These are phyloP conservation scores for Zygogramma bicolorata DNA, from an alignment of 2,888 invertebrate genomes.

Conservation along the genomic window DNA sequence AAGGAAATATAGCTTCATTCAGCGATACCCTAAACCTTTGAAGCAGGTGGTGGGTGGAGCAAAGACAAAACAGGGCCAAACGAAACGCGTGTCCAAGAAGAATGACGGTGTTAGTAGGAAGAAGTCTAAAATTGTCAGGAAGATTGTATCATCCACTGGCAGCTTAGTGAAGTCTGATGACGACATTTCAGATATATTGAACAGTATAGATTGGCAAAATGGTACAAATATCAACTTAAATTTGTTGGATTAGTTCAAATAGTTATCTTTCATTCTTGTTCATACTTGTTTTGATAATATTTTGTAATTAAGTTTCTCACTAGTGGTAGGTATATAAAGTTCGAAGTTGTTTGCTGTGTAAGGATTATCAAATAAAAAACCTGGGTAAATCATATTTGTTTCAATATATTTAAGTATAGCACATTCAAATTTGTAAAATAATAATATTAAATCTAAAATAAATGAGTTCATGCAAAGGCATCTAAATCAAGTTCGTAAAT, in stretches of 20 bases:
- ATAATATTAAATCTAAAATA: slow-evolving; percentile 10
- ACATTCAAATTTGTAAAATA: slow-evolving; percentile 33
- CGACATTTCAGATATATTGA: slow-evolving; percentile 18
- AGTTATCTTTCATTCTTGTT: not conserved
- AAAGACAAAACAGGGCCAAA: not conserved
- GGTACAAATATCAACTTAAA: slow-evolving; percentile 16
- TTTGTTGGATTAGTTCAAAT: slow-evolving; percentile 15
- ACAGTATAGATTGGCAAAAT: slow-evolving; percentile 10
- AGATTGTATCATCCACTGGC: not conserved
- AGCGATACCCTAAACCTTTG: slow-evolving; percentile 40
- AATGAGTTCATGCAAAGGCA: slow-evolving; percentile 1
- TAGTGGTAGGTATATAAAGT: too few species aligned
- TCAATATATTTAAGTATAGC: slow-evolving; percentile 27
- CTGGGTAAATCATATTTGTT: not conserved
- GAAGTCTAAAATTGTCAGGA: not conserved
- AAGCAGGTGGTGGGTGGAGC: not conserved
- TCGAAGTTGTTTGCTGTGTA: not conserved
- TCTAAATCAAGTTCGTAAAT: not conserved
- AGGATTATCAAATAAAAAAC: not conserved
- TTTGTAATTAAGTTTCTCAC: not conserved
- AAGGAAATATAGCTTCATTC: slow-evolving; percentile 45
- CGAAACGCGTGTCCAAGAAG: not conserved
- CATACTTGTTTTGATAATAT: not conserved
- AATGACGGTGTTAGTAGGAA: not conserved
- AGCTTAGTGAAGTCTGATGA: not conserved